Evolutionary conservation across 1,140 invertebrate species (phyloP), one percentile per base, ranked within the genome.

Genomic region (Megalonaias nervosa): DNA sequence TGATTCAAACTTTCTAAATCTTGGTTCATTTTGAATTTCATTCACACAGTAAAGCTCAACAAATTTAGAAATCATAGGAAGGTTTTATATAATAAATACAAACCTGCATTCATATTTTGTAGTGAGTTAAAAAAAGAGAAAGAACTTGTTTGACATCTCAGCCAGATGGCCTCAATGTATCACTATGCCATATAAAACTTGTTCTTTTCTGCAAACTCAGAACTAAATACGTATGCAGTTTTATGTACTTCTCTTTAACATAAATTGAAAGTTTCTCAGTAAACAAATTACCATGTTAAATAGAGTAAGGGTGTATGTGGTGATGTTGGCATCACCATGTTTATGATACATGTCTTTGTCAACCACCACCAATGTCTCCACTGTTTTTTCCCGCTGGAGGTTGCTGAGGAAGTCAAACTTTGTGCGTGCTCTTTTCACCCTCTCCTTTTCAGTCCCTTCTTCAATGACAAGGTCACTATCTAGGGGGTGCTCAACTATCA

Each of bases 261-360:
- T 61, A 61, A 19, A 19, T 19, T 19, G 60, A 62, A n/a, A 62
- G 60, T n/a, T 62, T n/a, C 11, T 62, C 6, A 62, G 14, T 62
- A 62, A 62, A 11, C 11, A 16, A 75, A 82, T 75, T 79, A 90
- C 89, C 87, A 89, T 90, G 77, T 90, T 90, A 64, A 90, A 89
- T 3, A 90, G 77, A 19, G 88, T 90, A 12, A 90, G 85, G 5
- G 88, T 84, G 71, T 89, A 90, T 21, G 87, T 89, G 31, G 89
- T 90, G 56, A 89, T 83, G 66, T 90, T 89, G 21, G 88, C 83
- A 26, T 85, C 83, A 14, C 89, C 89, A 77, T 90, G 88, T 68
- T 85, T 86, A 69, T 85, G 75, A 60, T 85, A 82, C 85, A 89
- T 85, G 55, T 77, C 83, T 67, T 87, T 87, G 75, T 89, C 88